Conservation (phyloP, 2,888 invertebrate genomes). For the Agonopterix heracliana region DNA sequence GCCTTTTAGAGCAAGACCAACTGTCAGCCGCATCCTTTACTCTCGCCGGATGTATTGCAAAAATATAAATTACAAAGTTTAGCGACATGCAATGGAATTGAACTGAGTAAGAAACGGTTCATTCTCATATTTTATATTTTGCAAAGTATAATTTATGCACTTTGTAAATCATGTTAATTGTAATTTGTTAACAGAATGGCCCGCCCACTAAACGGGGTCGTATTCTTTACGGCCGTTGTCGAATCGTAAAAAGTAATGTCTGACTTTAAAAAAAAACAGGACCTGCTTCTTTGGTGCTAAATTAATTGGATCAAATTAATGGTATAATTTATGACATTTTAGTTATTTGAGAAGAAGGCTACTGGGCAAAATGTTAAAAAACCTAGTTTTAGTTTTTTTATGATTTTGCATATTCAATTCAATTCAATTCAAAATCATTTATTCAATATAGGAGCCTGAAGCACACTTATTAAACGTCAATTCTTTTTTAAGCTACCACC, state of each 20-base stretch:
- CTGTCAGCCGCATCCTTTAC: background rate
- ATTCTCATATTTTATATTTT: slow-evolving; percentile 32
- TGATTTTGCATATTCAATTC: no score
- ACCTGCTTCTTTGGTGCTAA: no score
- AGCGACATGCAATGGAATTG: slow-evolving; percentile 40
- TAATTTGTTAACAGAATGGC: slow-evolving; percentile 45
- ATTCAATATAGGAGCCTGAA: no score
- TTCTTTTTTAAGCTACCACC: no score
- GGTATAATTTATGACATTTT: no score
- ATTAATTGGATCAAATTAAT: no score
- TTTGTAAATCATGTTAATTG: slow-evolving; percentile 64
- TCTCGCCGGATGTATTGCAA: slow-evolving; percentile 9
- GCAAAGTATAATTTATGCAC: slow-evolving; percentile 47
- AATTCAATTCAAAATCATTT: no score
- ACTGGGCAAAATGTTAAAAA: no score
- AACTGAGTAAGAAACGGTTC: slow-evolving; percentile 25
- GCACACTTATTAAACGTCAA: no score
- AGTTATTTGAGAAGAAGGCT: no score
- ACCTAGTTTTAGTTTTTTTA: no score
- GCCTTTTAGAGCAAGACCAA: background rate
- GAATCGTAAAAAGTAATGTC: background rate
- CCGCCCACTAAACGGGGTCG: slow-evolving; percentile 19
- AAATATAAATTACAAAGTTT: slow-evolving; percentile 41
- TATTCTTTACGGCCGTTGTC: slow-evolving; percentile 1
- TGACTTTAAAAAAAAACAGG: no score